These are phyloP conservation scores for honey bee (Apis mellifera) DNA, from an alignment of 1,140 invertebrate genomes.

Conservation along the genomic window Amel_HAv3.1 CM009932.2:11483001-11483500, in stretches of 20 bases:
- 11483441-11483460: constrained; percentile 98
- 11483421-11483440: constrained; percentile 97
- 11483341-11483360: constrained; percentile 97
- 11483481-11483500: constrained; percentile 98
- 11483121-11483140: background rate
- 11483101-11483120: background rate
- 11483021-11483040: background rate
- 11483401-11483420: constrained; percentile 98
- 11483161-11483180: background rate
- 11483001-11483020: constrained; percentile 16
- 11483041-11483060: constrained; percentile 10
- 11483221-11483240: background rate
- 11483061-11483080: background rate
- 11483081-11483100: background rate
- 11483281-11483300: constrained; percentile 98
- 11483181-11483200: background rate
- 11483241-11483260: constrained; percentile 82
- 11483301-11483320: constrained; percentile 97
- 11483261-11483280: constrained; percentile 99
- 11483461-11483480: constrained; percentile 98
- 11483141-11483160: background rate
- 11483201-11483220: too few species aligned
- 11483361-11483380: constrained; percentile 95
- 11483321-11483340: constrained; percentile 99
- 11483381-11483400: constrained; percentile 98